These are phyloP conservation scores for Porites lobata DNA, from an alignment of 92 coral and sea anemone genomes.

Conservation along the genomic window DNA sequence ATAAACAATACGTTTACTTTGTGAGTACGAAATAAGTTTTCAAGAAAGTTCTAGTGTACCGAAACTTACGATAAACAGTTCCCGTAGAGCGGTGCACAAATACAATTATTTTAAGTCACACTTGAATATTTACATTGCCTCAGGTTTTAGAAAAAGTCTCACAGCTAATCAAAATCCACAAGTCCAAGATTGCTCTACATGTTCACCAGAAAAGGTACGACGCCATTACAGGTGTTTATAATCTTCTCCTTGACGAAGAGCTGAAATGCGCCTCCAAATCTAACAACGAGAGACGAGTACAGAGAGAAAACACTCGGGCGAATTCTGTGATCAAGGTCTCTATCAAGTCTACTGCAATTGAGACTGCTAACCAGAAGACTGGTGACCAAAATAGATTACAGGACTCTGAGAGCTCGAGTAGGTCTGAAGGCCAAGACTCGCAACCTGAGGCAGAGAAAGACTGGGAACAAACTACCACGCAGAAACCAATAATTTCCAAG, in stretches of 20 bases:
- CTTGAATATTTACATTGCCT: background rate
- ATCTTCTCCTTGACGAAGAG: constrained; percentile 84
- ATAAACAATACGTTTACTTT: too few relatives aligned
- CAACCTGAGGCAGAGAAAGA: background rate
- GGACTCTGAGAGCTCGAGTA: constrained; percentile 16
- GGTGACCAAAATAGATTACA: background rate
- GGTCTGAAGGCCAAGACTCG: constrained; percentile 3
- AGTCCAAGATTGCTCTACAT: constrained; percentile 78
- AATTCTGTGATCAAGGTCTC: constrained; percentile 23
- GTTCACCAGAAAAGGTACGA: constrained; percentile 84
- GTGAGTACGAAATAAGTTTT: too few relatives aligned
- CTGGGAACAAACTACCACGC: constrained; percentile 8
- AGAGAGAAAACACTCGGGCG: background rate
- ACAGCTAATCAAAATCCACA: constrained; percentile 77
- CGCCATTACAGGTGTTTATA: constrained; percentile 85
- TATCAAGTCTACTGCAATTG: background rate
- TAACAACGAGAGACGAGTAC: background rate
- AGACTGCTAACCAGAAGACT: background rate
- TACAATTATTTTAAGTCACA: background rate
- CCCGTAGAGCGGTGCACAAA: too few relatives aligned
- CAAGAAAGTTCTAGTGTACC: too few relatives aligned
- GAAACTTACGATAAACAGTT: too few relatives aligned
- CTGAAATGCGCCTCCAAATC: constrained; percentile 32
- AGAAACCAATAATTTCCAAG: background rate
- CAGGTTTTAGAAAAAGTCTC: constrained; percentile 84